Evolutionary conservation across 2,797 vertebrate species (phyloP).

Genomic region (Glyptemys insculpta): DNA sequence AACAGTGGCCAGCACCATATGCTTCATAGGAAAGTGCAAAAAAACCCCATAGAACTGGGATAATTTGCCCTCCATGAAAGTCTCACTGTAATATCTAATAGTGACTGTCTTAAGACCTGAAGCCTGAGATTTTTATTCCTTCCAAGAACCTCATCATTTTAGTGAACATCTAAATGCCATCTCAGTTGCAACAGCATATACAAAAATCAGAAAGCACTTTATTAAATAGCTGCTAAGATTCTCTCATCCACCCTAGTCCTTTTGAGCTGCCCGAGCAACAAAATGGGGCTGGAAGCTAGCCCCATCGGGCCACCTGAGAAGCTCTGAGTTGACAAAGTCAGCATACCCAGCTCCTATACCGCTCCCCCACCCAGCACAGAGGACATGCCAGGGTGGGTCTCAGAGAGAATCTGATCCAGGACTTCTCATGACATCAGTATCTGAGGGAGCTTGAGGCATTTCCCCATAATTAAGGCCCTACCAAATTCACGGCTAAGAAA

Average conservation of each 20-base stretch:
- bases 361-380: neutral
- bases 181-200: neutral
- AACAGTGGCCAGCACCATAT: neutral
- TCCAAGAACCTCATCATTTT: neutral
- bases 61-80: neutral
- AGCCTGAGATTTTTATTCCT: neutral
- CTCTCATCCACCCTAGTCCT: neutral
- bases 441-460: slow-evolving; percentile 48
- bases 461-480: slow-evolving; percentile 11
- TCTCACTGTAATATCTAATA: neutral
- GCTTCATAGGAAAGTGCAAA: neutral
- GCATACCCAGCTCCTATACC: neutral
- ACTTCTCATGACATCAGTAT: neutral
- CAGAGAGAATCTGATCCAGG: neutral
- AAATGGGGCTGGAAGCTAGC: neutral
- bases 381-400: neutral
- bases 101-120: neutral
- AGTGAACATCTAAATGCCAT: neutral
- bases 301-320: neutral
- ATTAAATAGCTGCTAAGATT: neutral
- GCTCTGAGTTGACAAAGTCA: slow-evolving; percentile 29
- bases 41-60: neutral
- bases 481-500: too few species aligned
- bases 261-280: neutral
- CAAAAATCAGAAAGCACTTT: neutral